Evolutionary conservation across 2,113 vertebrate genomes (phyloP), one percentile per base, ranked within the genome.

Genomic region (Thomomys bottae): DNA sequence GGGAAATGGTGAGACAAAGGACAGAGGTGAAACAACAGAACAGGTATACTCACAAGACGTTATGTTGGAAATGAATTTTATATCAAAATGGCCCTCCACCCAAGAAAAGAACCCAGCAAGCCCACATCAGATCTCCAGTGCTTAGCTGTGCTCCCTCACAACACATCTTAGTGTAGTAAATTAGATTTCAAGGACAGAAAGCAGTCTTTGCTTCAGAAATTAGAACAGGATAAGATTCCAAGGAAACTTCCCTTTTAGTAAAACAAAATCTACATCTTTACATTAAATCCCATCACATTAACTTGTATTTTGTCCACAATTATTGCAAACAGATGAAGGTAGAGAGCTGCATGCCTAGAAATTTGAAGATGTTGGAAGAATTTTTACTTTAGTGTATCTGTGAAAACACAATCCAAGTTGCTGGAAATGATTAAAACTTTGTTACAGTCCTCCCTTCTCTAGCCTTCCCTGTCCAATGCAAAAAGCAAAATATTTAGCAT

Each of bases 401-500:
- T 45, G 38, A 86, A 94, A 76, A 84, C 20, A 93, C 12, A 84
- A 45, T n/a, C 54, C 30, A 71, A 30, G 14, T 40, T 24, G 40
- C 64, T 40, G 49, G 49, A 87, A 23, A 73, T 54, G 42, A 18
- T 70, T 21, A n/a, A 64, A 57, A 87, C 32, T 70, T 38, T 61
- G 17, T 12, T 68, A 10, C 8, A 54, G 4, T 11, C 17, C 49
- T 67, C 15, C 14, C 42, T 67, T 81, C 23, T 38, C 79, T 70
- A 67, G 45, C 21, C 49, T 79, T 57, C 26, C 3, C 6, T 72
- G 23, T 28, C 70, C 66, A 95, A 76, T 10, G 0, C 38, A 66
- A 59, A 45, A 71, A 81, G 26, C 78, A 84, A 94, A 94, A 91
- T n/a, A 80, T 11, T 72, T 71, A 26, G 38, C 15, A 4, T 61